phyloP scores from a whole-genome alignment of 2,113 vertebrate genomes.

The Passer montanus region DNA sequence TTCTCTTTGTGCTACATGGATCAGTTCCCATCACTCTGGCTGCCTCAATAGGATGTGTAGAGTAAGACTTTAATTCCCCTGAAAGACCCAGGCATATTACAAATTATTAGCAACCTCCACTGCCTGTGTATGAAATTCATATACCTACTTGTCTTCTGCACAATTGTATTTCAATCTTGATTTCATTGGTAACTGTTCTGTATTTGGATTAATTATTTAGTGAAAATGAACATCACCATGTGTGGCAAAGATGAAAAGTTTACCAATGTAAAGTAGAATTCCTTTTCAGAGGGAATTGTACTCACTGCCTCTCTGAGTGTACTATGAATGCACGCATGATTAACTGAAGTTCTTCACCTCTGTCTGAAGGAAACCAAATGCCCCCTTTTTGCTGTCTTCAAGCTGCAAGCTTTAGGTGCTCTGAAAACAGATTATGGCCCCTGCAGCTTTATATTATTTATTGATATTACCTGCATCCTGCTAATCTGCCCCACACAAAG shows the following conservation, averaged over 20 bases:
- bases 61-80: slow-evolving; percentile 30
- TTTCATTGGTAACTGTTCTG: slow-evolving; percentile 12
- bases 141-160: not conserved
- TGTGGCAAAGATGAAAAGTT: slow-evolving; percentile 20
- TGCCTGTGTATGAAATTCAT: not conserved
- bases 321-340: not conserved
- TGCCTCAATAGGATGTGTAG: slow-evolving; percentile 16
- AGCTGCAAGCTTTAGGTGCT: not conserved
- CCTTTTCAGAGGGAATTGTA: not conserved
- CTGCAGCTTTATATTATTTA: not conserved
- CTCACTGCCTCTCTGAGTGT: not conserved
- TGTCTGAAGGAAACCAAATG: not conserved
- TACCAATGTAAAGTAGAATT: not conserved
- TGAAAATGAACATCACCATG: slow-evolving; percentile 3
- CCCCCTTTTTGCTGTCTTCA: not conserved
- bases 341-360: not conserved
- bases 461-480: not conserved
- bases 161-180: not conserved
- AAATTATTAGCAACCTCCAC: not conserved
- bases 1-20: not conserved
- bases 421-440: not conserved
- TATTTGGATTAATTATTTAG: slow-evolving; percentile 46
- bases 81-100: not conserved
- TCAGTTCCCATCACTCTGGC: slow-evolving; percentile 14
- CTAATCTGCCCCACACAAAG: not conserved